These are phyloP conservation scores for Hartigia nigra DNA, from an alignment of 2,888 invertebrate genomes.

Conservation along the genomic window DNA sequence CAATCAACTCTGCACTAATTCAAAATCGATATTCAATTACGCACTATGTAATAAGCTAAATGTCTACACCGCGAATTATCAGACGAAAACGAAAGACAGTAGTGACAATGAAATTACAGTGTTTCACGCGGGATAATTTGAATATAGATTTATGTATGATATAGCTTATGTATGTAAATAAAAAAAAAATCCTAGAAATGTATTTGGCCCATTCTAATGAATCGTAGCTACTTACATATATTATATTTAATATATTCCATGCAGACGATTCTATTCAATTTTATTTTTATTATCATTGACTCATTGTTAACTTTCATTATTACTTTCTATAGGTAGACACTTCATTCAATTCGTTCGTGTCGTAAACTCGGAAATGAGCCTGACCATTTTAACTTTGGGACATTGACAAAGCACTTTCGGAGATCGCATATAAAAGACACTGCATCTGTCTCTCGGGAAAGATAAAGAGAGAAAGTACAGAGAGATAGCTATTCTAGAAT, in stretches of 20 bases:
- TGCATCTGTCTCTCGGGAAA: background rate
- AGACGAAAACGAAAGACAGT: background rate
- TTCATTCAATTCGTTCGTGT: background rate
- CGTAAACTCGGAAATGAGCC: background rate
- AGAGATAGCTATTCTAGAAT: conserved; percentile 12
- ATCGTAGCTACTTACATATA: conserved; percentile 13
- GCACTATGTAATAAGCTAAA: background rate
- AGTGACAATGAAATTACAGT: background rate
- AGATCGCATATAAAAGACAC: background rate
- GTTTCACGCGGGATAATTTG: background rate
- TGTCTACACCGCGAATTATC: background rate
- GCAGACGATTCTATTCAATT: conserved; percentile 24
- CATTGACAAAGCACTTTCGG: background rate
- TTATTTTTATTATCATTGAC: background rate
- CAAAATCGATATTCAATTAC: background rate
- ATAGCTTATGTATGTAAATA: background rate
- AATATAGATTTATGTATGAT: background rate
- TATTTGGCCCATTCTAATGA: background rate
- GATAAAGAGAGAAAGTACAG: background rate
- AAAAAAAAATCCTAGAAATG: background rate
- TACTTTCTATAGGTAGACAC: background rate
- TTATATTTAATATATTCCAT: conserved; percentile 38
- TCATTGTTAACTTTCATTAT: background rate
- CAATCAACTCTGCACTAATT: background rate
- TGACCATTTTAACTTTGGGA: background rate